These are phyloP conservation scores for Strongylocentrotus purpuratus DNA, from an alignment of 35 echinoderm and acorn worm species.

Conservation along the genomic window DNA sequence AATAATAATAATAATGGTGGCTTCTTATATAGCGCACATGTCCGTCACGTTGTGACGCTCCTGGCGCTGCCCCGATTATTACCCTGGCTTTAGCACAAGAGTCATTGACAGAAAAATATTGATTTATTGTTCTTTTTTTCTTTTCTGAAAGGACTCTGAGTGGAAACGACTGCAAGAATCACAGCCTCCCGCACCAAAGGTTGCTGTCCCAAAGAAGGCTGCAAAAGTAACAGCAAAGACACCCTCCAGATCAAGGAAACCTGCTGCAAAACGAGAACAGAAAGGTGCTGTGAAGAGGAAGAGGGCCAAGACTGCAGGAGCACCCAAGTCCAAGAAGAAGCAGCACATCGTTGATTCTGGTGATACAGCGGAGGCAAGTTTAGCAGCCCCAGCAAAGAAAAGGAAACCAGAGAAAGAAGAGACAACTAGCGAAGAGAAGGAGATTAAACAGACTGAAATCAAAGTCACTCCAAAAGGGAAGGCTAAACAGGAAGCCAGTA, in stretches of 20 bases:
- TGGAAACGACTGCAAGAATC: conserved; percentile 4
- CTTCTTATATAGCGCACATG: too few species aligned
- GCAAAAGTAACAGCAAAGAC: background rate
- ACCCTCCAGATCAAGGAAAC: background rate
- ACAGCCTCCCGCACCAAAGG: background rate
- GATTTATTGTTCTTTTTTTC: background rate
- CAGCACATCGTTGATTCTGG: background rate
- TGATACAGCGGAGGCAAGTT: background rate
- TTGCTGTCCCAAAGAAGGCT: background rate
- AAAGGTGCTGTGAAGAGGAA: background rate
- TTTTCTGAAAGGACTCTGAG: background rate
- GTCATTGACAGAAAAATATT: background rate
- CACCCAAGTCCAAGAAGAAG: background rate
- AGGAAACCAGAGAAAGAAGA: background rate
- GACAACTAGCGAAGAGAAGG: background rate
- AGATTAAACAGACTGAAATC: background rate
- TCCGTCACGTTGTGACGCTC: too few species aligned
- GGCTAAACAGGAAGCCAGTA: background rate
- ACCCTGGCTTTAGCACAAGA: too few species aligned
- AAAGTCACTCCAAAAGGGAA: conserved; percentile 16
- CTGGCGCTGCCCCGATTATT: too few species aligned
- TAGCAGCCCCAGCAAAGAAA: background rate
- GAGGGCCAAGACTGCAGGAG: background rate
- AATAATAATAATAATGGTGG: too few species aligned
- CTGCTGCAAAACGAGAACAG: background rate